Evolutionary conservation across 2,888 invertebrate species (phyloP), one percentile per base, ranked within the genome.

Genomic region (Stenichneumon culpator): DNA sequence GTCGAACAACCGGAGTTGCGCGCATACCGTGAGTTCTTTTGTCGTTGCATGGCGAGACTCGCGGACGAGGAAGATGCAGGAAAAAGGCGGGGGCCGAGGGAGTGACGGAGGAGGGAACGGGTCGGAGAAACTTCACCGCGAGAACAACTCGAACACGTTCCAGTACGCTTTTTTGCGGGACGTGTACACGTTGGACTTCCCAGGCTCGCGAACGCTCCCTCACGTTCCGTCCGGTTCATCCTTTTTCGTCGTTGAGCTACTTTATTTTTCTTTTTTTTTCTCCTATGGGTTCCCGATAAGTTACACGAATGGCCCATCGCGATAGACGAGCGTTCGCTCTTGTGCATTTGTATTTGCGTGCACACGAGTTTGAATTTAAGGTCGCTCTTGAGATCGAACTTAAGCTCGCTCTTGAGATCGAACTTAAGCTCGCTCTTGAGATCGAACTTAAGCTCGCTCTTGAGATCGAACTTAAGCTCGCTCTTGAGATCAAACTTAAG

Each of bases 1-100:
- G 63, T 54, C 44, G 52, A 83, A 25, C n/a, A 75, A 32, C 28
- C 52, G 25, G 54, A 50, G 65, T 77, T 36, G 22, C 63, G 22
- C 47, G 69, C 32, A 74, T 74, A 67, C 44, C 73, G 81, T 74
- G 82, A 84, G 84, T 82, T 79, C 78, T 36, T 67, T 44, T 60
- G 50, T 81, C 77, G 72, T 69, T 60, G 47, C 36, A 36, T n/a
- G n/a, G 5, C 50, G 75, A 70, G n/a, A 65, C n/a, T 11, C 25
- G 22, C 28, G n/a, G n/a, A 68, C 19, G 44, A 39, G 19, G 25
- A 54, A 14, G 47, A 25, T 25, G 69, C 9, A 3, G 28, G 22
- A 52, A 79, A 78, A 70, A 50, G 57, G 82, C 25, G 9, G 14
- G 44, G 60, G 22, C 9, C 19, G 57, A 57, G 14, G 60, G 28